Conservation (phyloP, 2,113 vertebrate genomes). For the Serilophus lunatus region DNA sequence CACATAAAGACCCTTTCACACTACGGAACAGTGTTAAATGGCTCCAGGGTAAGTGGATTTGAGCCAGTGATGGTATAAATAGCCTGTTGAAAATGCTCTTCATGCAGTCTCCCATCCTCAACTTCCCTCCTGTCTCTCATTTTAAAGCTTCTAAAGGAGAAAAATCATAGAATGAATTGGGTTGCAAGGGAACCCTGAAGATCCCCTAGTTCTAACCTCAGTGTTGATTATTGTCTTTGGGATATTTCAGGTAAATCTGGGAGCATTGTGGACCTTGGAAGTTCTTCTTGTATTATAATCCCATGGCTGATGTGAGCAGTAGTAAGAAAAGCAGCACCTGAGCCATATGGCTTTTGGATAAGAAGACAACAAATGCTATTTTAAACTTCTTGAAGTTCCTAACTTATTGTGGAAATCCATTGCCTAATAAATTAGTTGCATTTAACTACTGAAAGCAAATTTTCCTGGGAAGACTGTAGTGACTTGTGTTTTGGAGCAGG, state of each 20-base stretch:
- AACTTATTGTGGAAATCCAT: not conserved
- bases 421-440: not conserved
- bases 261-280: not conserved
- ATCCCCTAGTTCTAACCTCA: not conserved
- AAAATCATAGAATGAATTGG: not conserved
- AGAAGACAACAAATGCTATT: not conserved
- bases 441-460: not conserved
- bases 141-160: not conserved
- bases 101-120: not conserved
- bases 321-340: not conserved
- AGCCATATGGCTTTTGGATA: not conserved
- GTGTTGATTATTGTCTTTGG: not conserved
- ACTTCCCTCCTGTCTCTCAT: not conserved
- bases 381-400: not conserved
- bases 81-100: not conserved
- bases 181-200: not conserved
- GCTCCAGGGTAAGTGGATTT: not conserved
- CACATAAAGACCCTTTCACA: conserved; percentile 11
- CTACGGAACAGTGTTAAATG: not conserved
- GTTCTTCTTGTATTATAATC: not conserved
- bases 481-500: not conserved
- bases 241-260: not conserved
- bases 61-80: not conserved
- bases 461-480: not conserved
- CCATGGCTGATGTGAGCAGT: not conserved